Evolutionary conservation across 2,797 vertebrate species (phyloP), one percentile per base, ranked within the genome.

Genomic region (Pipistrellus pygmaeus): DNA sequence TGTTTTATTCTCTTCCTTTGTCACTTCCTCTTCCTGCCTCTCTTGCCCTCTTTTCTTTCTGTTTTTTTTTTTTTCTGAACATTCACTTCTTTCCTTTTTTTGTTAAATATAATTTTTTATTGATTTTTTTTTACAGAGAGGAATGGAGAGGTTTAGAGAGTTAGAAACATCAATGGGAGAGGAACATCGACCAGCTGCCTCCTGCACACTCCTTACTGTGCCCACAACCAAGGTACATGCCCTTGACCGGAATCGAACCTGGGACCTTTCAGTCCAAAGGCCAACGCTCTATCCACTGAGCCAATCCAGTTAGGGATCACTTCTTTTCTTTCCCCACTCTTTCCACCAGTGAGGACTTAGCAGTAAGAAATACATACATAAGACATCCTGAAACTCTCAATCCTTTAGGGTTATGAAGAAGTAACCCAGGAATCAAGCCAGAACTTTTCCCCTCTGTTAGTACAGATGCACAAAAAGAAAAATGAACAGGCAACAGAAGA

Each of bases 351-450:
- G 27, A 82, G 55, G 20, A 87, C 32, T 46, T 20, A 53, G 18
- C 21, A 38, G 17, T 72, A 60, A 87, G 66, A 57, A 69, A 92
- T 46, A 11, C 20, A 77, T 46, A 66, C 9, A 44, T 15, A 64
- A 90, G 6, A 85, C 38, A 83, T 80, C 73, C 57, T 71, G 25
- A 85, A 93, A 85, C 81, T 69, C 41, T 76, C n/a, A 21, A 4
- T 48, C 44, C 35, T 81, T 57, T 60, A 91, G 75, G 27, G 78
- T 38, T 44, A 32, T 71, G 17, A 84, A 84, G 20, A 85, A 85
- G 21, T 8, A 7, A 85, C 53, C 25, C n/a, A 90, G 57, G 53
- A 88, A 76, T 51, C 20, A 85, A 85, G 17, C 30, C 2, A 18
- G 17, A 27, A n/a, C 73, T 82, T 83, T 77, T 83, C 64, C 72